Evolutionary conservation across 1,140 invertebrate genomes (phyloP), one percentile per base, ranked within the genome.

Genomic region (Colletes gigas): DNA sequence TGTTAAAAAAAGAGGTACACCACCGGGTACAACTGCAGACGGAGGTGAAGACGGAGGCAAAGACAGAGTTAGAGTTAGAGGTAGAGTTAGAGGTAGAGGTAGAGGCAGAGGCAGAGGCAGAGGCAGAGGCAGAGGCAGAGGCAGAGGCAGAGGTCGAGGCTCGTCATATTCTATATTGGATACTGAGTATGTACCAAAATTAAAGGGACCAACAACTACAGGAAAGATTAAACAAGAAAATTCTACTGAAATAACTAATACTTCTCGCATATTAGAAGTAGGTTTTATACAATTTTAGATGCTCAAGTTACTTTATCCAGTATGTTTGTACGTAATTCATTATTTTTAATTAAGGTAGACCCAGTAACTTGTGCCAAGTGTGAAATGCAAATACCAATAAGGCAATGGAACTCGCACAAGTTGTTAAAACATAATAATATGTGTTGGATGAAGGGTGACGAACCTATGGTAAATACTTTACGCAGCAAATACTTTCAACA

Each of bases 341-440:
- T 12, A 39, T n/a, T 60, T 74, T 63, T 52, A 30, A 47, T 60
- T 71, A 52, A 82, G 86, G 41, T 59, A 62, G 59, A 71, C 77
- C 78, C 70, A 17, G 52, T 90, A 7, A 88, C 78, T 55, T 93
- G 92, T 72, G 89, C 71, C 17, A 92, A 90, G 85, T 93, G 92
- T 70, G 66, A 88, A 10, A 39, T 63, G 63, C 77, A 92, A 78
- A 77, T 94, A 65, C 44, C 72, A 9, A 90, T 81, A 54, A 79
- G 41, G 1, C 63, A 91, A 12, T 94, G 94, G 93, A 60, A 83
- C 12, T 60, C 77, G 0, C 95, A 95, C 82, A 94, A 94, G 72
- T 87, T 93, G 12, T 79, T 83, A 57, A 81, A 85, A 17, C 95
- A 95, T 89, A 93, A 94, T 78, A 90, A 93, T 47, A 87, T 94